phyloP scores from a whole-genome alignment of 64 coral and sea anemone genomes.

The Montipora efflorescens region DNA sequence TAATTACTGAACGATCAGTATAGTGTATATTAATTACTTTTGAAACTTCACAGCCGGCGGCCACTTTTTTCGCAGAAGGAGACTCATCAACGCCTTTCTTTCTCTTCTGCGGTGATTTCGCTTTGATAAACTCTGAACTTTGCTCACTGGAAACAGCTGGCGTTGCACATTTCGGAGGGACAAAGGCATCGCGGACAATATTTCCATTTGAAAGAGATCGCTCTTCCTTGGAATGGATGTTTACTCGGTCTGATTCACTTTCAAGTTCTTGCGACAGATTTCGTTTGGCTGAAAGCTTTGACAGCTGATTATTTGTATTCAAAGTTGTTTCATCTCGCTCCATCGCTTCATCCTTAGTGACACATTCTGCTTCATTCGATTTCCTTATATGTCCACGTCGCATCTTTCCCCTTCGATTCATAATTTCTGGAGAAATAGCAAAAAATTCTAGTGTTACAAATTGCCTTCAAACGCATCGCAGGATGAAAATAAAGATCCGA shows the following conservation, averaged over 20 bases:
- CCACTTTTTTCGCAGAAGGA: neutral
- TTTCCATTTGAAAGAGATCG: neutral
- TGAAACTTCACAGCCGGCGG: slow-evolving; percentile 4
- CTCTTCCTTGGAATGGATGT: neutral
- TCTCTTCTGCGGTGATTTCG: slow-evolving; percentile 64
- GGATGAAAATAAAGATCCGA: neutral
- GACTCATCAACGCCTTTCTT: slow-evolving; percentile 48
- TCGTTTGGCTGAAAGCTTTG: slow-evolving; percentile 11
- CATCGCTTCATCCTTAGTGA: slow-evolving; percentile 6
- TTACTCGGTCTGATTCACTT: neutral
- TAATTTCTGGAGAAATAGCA: neutral
- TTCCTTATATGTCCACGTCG: slow-evolving; percentile 30
- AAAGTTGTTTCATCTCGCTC: slow-evolving; percentile 20
- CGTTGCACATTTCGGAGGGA: slow-evolving; percentile 74
- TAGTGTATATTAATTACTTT: neutral
- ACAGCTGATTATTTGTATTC: slow-evolving; percentile 29
- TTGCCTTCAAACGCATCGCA: neutral
- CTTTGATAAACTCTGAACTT: slow-evolving; percentile 40
- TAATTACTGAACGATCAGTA: neutral
- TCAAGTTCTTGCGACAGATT: slow-evolving; percentile 51
- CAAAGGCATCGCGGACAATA: slow-evolving; percentile 48
- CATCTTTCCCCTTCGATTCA: slow-evolving; percentile 27
- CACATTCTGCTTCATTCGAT: slow-evolving; percentile 1
- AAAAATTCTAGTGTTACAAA: neutral
- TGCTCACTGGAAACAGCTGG: slow-evolving; percentile 44